A percentile compares a stretch with the other conserved stretches of the same genome.
phyloP scores from a whole-genome alignment of 2,888 invertebrate genomes.

The Polyploca ridens region DNA sequence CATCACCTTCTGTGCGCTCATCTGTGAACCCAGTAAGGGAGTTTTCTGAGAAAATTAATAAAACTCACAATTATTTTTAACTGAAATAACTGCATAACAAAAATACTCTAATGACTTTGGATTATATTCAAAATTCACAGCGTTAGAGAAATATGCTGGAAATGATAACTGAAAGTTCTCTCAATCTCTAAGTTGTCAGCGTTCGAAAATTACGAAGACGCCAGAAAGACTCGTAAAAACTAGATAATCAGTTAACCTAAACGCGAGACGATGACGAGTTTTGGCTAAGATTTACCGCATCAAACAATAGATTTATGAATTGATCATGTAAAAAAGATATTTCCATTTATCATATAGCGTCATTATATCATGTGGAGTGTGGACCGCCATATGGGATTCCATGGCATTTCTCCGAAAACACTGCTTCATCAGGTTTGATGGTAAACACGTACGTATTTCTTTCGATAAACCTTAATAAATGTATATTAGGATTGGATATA shows the following conservation, averaged over 20 bases:
- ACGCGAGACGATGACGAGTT: constrained; percentile 41
- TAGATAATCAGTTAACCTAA: constrained; percentile 70
- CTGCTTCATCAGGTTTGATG: constrained; percentile 70
- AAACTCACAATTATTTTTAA: constrained; percentile 2
- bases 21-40: constrained; percentile 50
- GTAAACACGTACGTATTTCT: constrained; percentile 52
- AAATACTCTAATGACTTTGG: background rate
- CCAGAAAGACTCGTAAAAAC: constrained; percentile 63
- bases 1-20: constrained; percentile 80
- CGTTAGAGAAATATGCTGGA: constrained; percentile 13
- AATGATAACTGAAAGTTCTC: constrained; percentile 38
- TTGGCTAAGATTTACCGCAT: constrained; percentile 38
- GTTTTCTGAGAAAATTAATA: constrained; percentile 20
- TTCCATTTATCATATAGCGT: constrained; percentile 70
- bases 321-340: constrained; percentile 45
- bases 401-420: constrained; percentile 82
- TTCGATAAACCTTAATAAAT: constrained; percentile 41
- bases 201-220: constrained; percentile 63
- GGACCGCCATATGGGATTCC: constrained; percentile 85
- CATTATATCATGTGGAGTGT: constrained; percentile 82
- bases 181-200: constrained; percentile 36
- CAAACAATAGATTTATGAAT: constrained; percentile 40
- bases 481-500: constrained; percentile 47
- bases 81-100: background rate
- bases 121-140: constrained; percentile 14